A percentile compares a stretch with the other conserved stretches of the same genome.
phyloP scores from a whole-genome alignment of 2,888 invertebrate genomes.

The Crocallis elinguaria region DNA sequence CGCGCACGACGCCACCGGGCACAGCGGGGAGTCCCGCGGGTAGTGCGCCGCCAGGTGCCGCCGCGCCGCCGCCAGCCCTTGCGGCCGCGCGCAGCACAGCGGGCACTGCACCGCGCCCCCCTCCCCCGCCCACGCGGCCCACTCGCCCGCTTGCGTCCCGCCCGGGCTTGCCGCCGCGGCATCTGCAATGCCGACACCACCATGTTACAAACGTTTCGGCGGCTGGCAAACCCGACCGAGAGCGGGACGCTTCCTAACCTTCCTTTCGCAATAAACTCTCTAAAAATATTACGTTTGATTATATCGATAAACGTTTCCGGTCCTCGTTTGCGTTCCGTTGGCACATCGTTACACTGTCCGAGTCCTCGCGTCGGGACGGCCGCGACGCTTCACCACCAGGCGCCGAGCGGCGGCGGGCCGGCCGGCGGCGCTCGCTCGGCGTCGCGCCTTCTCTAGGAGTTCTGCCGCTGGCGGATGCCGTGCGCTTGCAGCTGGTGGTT shows the following conservation, averaged over 20 bases:
- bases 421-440: conserved; percentile 58
- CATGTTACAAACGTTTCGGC: conserved; percentile 55
- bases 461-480: conserved; percentile 89
- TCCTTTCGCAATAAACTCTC: conserved; percentile 62
- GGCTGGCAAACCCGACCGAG: conserved; percentile 67
- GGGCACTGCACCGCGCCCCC: conserved; percentile 85
- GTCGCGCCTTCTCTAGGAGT: conserved; percentile 79
- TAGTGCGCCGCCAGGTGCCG: conserved; percentile 93
- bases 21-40: conserved; percentile 92
- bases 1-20: conserved; percentile 91
- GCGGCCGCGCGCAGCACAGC: conserved; percentile 88
- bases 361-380: conserved; percentile 10
- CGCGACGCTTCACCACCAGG: conserved; percentile 48
- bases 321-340: conserved; percentile 35
- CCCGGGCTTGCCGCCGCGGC: conserved; percentile 58
- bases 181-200: conserved; percentile 87
- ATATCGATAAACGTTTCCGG: conserved; percentile 41
- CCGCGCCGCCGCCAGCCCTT: conserved; percentile 87
- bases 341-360: conserved; percentile 24
- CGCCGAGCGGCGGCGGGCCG: conserved; percentile 53
- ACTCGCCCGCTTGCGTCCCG: conserved; percentile 38
- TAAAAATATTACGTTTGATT: conserved; percentile 65
- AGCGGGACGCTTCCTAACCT: conserved; percentile 41
- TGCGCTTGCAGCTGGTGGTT: conserved; percentile 91
- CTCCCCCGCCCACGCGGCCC: conserved; percentile 45